Evolutionary conservation across 2,797 vertebrate species (phyloP).

Genomic region (Thamnophis elegans): DNA sequence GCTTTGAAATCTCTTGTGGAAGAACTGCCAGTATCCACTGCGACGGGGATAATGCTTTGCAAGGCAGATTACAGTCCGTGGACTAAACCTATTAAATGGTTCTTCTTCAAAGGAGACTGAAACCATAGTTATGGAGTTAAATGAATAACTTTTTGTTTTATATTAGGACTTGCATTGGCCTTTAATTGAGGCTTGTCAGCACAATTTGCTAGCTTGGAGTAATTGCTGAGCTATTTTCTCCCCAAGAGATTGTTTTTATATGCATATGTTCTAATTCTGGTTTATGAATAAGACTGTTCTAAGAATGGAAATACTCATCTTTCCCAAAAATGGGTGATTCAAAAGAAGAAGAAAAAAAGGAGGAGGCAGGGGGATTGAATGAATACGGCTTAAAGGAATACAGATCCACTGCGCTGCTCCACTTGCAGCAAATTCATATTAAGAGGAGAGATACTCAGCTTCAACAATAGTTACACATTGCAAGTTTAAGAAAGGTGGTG

Average conservation of each 20-base stretch:
- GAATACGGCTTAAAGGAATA: neutral
- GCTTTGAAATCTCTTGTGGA: neutral
- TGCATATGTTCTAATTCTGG: neutral
- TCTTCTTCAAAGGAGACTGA: neutral
- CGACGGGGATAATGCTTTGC: neutral
- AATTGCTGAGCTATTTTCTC: constrained; percentile 26
- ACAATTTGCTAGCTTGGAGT: constrained; percentile 2
- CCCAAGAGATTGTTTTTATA: constrained; percentile 27
- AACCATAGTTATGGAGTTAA: constrained; percentile 3
- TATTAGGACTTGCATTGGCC: neutral
- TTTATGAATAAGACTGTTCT: neutral
- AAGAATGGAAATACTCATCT: constrained; percentile 14
- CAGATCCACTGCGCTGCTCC: neutral
- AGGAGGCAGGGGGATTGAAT: neutral
- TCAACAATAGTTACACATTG: neutral
- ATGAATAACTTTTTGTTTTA: constrained; percentile 2
- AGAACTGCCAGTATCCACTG: constrained; percentile 3
- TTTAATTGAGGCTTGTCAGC: neutral
- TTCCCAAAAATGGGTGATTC: constrained; percentile 4
- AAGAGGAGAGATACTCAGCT: neutral
- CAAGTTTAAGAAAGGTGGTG: neutral
- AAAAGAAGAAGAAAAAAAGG: neutral
- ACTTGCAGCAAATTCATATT: neutral
- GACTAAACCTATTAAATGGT: constrained; percentile 18
- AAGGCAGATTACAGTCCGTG: neutral